A percentile compares a stretch with the other conserved stretches of the same genome.
Evolutionary conservation across 2,888 invertebrate genomes (phyloP).

Genomic region (Hetaerina titia): DNA sequence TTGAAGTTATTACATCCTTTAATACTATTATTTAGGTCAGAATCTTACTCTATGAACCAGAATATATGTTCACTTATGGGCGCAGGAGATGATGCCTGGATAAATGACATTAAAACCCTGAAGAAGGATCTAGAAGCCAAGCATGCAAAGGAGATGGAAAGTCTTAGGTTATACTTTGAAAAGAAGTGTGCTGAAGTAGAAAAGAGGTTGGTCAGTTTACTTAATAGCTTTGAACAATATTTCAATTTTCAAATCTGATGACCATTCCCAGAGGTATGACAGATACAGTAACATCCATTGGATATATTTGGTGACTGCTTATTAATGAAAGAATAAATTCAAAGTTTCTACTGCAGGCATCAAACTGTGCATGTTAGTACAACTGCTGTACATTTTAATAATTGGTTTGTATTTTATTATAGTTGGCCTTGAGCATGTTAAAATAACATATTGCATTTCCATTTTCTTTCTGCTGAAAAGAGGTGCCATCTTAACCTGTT

Average conservation of each 20-base stretch:
- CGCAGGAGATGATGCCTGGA: conserved; percentile 1
- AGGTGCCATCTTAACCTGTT: background rate
- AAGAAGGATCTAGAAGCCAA: conserved; percentile 81
- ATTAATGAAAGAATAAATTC: too few relatives aligned
- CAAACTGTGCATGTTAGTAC: too few relatives aligned
- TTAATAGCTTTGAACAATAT: conserved; percentile 55
- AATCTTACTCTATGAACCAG: background rate
- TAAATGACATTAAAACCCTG: conserved; percentile 49
- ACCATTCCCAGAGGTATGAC: background rate
- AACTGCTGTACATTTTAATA: too few relatives aligned
- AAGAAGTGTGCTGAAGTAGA: conserved; percentile 89
- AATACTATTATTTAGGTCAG: background rate
- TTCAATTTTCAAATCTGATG: background rate
- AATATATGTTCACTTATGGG: conserved; percentile 19
- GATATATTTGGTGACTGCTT: too few relatives aligned
- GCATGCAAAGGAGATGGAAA: conserved; percentile 88
- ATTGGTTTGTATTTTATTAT: too few relatives aligned
- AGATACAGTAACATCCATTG: too few relatives aligned
- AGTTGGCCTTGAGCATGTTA: background rate
- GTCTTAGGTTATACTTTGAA: conserved; percentile 88
- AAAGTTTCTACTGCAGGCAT: too few relatives aligned
- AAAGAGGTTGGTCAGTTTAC: conserved; percentile 81
- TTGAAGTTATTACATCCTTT: background rate
- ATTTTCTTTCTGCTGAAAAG: background rate
- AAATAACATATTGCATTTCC: background rate